These are phyloP conservation scores for Mercenaria mercenaria DNA, from an alignment of 1,140 invertebrate genomes.

Conservation along the genomic window DNA sequence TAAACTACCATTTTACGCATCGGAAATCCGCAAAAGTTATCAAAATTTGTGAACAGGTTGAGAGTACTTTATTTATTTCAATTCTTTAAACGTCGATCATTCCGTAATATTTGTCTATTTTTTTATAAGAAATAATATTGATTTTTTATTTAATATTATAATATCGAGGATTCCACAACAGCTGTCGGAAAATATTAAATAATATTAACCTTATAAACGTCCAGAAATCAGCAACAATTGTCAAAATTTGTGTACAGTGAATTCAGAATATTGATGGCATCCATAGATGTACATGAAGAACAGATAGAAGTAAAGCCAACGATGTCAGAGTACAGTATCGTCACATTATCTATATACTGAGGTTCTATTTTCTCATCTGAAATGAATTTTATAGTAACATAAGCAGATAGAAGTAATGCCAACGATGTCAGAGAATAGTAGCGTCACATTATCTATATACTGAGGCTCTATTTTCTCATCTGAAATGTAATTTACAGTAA, in stretches of 20 bases:
- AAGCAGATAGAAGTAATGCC: conserved; percentile 97
- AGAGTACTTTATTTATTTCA: too few relatives aligned
- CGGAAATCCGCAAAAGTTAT: conserved; percentile 94
- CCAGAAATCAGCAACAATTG: conserved; percentile 93
- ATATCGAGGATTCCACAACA: conserved; percentile 95
- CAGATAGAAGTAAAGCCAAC: conserved; percentile 96
- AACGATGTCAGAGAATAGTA: conserved; percentile 98
- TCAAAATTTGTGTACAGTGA: conserved; percentile 97
- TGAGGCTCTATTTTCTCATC: conserved; percentile 96
- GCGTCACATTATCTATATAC: conserved; percentile 96
- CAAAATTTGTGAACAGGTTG: conserved; percentile 96
- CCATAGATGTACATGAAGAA: conserved; percentile 78
- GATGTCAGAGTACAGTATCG: conserved; percentile 97
- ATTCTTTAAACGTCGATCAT: too few relatives aligned
- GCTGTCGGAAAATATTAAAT: too few relatives aligned
- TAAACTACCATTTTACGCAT: conserved; percentile 97
- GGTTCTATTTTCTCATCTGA: conserved; percentile 95
- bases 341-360: conserved; percentile 96
- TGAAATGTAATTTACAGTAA: too few relatives aligned
- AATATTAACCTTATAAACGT: conserved; percentile 95
- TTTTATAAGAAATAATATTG: too few relatives aligned
- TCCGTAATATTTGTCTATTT: too few relatives aligned
- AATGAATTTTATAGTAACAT: too few relatives aligned
- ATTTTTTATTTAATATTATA: too few relatives aligned
- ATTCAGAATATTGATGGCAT: conserved; percentile 96